Base-by-base conservation (phyloP, 2,113 vertebrate genomes). In the Callorhinus ursinus region DNA sequence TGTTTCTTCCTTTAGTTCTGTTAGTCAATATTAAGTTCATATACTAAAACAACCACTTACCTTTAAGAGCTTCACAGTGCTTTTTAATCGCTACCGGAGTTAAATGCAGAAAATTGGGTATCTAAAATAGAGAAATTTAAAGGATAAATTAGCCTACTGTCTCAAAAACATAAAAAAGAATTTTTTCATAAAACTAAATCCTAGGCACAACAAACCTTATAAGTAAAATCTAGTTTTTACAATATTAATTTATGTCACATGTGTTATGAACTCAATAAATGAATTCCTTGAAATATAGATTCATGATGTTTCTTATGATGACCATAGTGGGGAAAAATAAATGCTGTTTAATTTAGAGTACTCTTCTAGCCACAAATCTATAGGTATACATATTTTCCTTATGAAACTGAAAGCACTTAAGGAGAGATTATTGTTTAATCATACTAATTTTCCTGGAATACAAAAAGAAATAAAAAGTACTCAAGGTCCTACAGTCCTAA, bases 51-150 rank as follows among this genome's bases (percentile, higher is more conserved):
- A 74, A 82, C 7, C 7, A 83, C 99, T 98, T 98, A 99, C 99
- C 98, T 99, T 99, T 99, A 49, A 99, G 99, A 96, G 99, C 99
- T 98, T 99, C 99, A 98, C 99, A 99, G 92, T 99, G 99, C 96
- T 99, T 99, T 99, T 99, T 99, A 98, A 99, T 99, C 81, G 99
- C 99, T 80, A 98, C 98, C 53, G 99, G 99, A 65, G 99, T 99
- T 98, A 99, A 99, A 98, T 99, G 99, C 90, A 99, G 98, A 97
- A 99, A 99, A 98, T 99, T 99, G 33, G 99, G 99, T 81, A 99
- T 99, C 99, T 99, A 98, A 98, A 99, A 99, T 4, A 97, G 49
- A 86, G 49, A 96, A 4, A 93, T 61, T 81, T 26, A 97, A 97
- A 94, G 14, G 4, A 81, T 61, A 95, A 93, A 77, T 95, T 67